A percentile compares a stretch with the other conserved stretches of the same genome.
These are phyloP conservation scores for Riptortus pedestris DNA, from an alignment of 1,140 invertebrate genomes.

Conservation along the genomic window DNA sequence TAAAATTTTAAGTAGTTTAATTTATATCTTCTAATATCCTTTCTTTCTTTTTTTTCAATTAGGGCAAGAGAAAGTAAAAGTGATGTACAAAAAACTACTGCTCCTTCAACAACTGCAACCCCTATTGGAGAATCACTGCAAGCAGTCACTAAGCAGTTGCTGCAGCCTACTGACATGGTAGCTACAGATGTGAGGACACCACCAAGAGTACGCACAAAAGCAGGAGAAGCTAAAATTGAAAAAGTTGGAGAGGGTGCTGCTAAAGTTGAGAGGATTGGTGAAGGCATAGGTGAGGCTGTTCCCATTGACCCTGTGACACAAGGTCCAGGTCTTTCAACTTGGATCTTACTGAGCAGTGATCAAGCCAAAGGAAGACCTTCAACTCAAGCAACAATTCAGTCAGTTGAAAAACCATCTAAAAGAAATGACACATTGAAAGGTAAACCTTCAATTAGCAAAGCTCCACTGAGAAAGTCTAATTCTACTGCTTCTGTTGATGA, in stretches of 20 bases:
- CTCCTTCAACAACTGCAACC: constrained; percentile 28
- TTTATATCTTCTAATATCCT: too few relatives aligned
- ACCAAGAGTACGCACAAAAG: constrained; percentile 43
- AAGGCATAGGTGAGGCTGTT: constrained; percentile 42
- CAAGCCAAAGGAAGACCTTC: constrained; percentile 26
- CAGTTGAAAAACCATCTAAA: not conserved
- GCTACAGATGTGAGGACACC: constrained; percentile 49
- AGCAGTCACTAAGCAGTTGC: constrained; percentile 43
- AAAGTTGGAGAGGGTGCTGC: not conserved
- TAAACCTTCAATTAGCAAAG: not conserved
- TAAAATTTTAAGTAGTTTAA: too few relatives aligned
- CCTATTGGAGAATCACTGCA: constrained; percentile 44
- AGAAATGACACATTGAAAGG: not conserved
- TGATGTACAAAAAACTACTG: constrained; percentile 22
- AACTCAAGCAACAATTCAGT: constrained; percentile 34
- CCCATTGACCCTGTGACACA: constrained; percentile 42
- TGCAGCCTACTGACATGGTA: constrained; percentile 36
- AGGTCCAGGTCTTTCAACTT: constrained; percentile 52
- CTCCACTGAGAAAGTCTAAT: not conserved
- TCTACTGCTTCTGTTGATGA: not conserved
- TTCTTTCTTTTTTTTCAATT: constrained; percentile 19
- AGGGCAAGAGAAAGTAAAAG: constrained; percentile 31
- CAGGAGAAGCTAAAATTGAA: constrained; percentile 11
- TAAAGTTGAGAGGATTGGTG: constrained; percentile 22
- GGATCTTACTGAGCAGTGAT: constrained; percentile 48